These are phyloP conservation scores for Pseudococcus jackbeardsleyi DNA, from an alignment of 2,888 invertebrate genomes.

Conservation along the genomic window DNA sequence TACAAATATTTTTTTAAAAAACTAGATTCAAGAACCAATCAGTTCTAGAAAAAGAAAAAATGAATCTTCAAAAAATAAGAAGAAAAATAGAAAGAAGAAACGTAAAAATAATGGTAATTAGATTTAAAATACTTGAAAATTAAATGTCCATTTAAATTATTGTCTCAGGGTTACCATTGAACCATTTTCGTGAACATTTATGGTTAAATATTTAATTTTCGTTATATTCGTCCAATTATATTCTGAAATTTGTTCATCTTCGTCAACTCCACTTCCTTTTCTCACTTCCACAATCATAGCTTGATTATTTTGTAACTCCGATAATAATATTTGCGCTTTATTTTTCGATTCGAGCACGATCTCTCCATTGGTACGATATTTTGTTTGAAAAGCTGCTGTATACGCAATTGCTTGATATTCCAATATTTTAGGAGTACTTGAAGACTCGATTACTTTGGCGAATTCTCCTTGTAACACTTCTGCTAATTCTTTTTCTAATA, in stretches of 20 bases:
- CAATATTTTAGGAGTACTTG: background rate
- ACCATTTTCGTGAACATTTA: background rate
- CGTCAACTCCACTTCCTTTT: background rate
- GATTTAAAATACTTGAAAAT: background rate
- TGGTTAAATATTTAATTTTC: background rate
- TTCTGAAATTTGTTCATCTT: background rate
- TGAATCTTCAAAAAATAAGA: background rate
- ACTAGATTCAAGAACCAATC: background rate
- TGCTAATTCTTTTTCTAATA: background rate
- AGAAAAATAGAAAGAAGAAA: slow-evolving; percentile 6
- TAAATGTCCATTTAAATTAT: background rate
- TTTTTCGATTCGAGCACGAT: background rate
- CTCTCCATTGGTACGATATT: background rate
- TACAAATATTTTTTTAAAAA: background rate
- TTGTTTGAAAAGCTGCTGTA: background rate
- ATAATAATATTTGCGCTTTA: background rate
- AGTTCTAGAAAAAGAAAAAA: background rate
- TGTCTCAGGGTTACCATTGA: background rate
- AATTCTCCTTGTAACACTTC: background rate
- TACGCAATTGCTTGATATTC: background rate
- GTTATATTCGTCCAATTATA: background rate
- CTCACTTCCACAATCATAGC: background rate
- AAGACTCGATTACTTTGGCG: background rate
- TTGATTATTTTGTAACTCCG: background rate
- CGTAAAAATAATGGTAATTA: background rate